Conservation (phyloP, 2,888 invertebrate species). For the Timandra comae region DNA sequence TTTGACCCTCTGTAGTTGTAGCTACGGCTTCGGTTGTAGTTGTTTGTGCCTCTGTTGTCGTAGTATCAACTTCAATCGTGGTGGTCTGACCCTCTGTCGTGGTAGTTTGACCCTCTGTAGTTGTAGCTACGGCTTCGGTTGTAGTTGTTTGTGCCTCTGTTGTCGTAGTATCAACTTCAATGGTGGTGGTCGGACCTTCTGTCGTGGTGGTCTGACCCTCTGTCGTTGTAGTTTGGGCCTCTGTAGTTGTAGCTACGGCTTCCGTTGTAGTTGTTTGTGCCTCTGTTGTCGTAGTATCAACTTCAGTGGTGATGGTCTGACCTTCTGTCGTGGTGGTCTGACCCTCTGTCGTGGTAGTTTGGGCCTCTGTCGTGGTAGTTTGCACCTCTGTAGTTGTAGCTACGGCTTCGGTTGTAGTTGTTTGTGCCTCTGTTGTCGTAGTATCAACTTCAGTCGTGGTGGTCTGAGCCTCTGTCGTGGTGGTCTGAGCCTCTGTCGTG, state of each 20-base stretch:
- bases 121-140: background rate
- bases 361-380: background rate
- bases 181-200: slow-evolving; percentile 1
- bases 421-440: too few relatives aligned
- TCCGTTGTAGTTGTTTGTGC: background rate
- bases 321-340: slow-evolving; percentile 1
- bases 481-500: too few relatives aligned
- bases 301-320: too few relatives aligned
- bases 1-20: background rate
- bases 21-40: background rate
- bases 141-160: slow-evolving; percentile 1
- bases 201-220: background rate
- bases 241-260: slow-evolving; percentile 2
- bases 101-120: slow-evolving; percentile 1
- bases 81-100: slow-evolving; percentile 1
- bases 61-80: too few relatives aligned
- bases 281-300: slow-evolving; percentile 2
- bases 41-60: background rate
- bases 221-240: slow-evolving; percentile 1
- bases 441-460: too few relatives aligned
- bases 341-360: background rate
- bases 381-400: background rate
- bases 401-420: background rate
- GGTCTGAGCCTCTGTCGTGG: too few relatives aligned
- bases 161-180: background rate